Evolutionary conservation across 1,140 invertebrate species (phyloP), one percentile per base, ranked within the genome.

Genomic region (Calliphora vicina): DNA sequence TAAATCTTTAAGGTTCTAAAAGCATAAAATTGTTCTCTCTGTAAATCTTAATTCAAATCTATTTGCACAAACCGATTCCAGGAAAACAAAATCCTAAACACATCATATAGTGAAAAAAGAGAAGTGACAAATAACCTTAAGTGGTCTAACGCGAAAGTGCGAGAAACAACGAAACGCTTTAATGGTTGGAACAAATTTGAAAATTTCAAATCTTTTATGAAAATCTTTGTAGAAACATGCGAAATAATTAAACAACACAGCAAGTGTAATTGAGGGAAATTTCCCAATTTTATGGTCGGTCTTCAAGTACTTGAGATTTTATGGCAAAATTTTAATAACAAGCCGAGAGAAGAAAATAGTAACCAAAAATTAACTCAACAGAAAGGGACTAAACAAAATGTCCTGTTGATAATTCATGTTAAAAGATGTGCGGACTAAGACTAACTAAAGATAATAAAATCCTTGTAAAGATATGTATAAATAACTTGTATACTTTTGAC

Each of bases 221-320:
- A 50, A 78, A 78, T 43, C 74, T 43, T 43, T 2, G 35, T 20
- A 1, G 42, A 20, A 78, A 78, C 35, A 23, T 78, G 74, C 25
- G 2, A 78, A 43, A 78, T 78, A 78, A 78, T 45, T 78, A 45
- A 20, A 78, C 5, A 26, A 26, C 74, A 43, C 74, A 25, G 74
- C 74, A 78, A 43, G 74, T 78, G 74, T 78, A 78, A 78, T 78
- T 78, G 35, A 78, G 35, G 35, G 35, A 78, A 35, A 78, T 78
- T 29, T 43, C 35, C 13, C 5, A 78, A 25, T 74, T 78, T 78
- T 78, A 78, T 78, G 74, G 23, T 23, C 74, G 74, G 23, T 23
- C 74, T 43, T 43, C 12, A 78, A 45, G 35, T 78, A 78, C 74
- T 78, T 78, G 74, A 78, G 12, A 78, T 78, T 78, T 78, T 25